Base-by-base conservation (phyloP, 2,113 vertebrate species). In the Pachypanchax playfairii region DNA sequence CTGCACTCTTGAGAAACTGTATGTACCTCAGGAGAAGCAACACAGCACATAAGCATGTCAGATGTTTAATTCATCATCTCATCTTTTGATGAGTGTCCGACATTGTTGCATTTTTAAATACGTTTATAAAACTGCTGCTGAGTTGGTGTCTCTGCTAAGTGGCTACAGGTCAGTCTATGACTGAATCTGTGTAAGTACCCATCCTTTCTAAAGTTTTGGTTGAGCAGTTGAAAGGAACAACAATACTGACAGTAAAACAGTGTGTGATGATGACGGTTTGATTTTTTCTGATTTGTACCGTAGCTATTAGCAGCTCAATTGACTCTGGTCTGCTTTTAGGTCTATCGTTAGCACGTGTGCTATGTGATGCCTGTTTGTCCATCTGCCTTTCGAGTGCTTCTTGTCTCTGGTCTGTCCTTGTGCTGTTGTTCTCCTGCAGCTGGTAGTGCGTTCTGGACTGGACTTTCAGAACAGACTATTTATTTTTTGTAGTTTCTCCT, bases 401-500 rank as follows among this genome's bases (percentile, higher is more conserved):
- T 9, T 38, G 22, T 38, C 33, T 61, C 44, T 10, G 44, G 14
- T 61, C 44, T 50, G 47, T 41, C 46, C 35, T 50, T 29, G 35
- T 39, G 46, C 24, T 50, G 12, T 39, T 50, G 46, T 10, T 41
- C 17, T 18, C 59, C 24, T 50, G 59, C 33, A 50, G 46, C 46
- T 50, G 24, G 24, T 14, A 39, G 24, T 41, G 35, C 46, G 36
- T 41, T 39, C 33, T 49, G 33, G 33, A 50, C 39, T 14, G 14
- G 29, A 22, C 26, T 31, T 29, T 24, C 29, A 59, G 13, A 46
- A 18, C 44, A 49, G 46, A n/a, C 25, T 46, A 28, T 49, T 62
- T 50, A 62, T 62, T 62, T 49, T 39, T 24, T 49, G 17, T 12
- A 62, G 35, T 33, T 59, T 47, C 20, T 7, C 29, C 18, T 33